Evolutionary conservation across 2,797 vertebrate genomes (phyloP).

Genomic region (Takifugu rubripes): DNA sequence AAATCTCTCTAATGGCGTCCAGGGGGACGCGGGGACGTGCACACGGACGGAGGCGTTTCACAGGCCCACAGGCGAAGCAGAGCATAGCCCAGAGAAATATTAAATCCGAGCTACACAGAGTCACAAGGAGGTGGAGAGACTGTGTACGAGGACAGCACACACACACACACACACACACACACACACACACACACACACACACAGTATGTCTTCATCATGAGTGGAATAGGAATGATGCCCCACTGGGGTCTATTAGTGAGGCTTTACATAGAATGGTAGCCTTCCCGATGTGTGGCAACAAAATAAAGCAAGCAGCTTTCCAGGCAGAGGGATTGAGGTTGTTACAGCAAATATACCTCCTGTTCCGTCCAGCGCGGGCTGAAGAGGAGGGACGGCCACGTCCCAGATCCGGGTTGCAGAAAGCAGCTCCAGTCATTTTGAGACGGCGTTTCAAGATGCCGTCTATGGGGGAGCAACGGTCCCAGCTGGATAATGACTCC

Average conservation of each 20-base stretch:
- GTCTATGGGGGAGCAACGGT: too few species aligned
- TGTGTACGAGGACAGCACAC: neutral
- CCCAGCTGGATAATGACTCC: too few species aligned
- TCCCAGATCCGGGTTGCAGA: too few species aligned
- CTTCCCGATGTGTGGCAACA: constrained; percentile 46
- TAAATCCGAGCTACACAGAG: constrained; percentile 40
- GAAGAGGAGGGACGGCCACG: too few species aligned
- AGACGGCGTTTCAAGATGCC: too few species aligned
- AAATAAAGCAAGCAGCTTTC: constrained; percentile 48
- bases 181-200: constrained; percentile 10
- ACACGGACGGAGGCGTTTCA: constrained; percentile 69
- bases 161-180: constrained; percentile 1
- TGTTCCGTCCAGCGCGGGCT: constrained; percentile 19
- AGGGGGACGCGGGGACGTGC: constrained; percentile 70
- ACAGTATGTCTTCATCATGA: constrained; percentile 76
- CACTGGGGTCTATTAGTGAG: constrained; percentile 81
- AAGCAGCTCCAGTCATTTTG: too few species aligned
- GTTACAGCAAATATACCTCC: constrained; percentile 32
- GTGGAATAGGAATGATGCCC: constrained; percentile 77
- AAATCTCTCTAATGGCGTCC: constrained; percentile 81
- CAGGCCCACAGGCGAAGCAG: constrained; percentile 69
- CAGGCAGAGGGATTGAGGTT: constrained; percentile 30
- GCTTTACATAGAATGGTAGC: constrained; percentile 71
- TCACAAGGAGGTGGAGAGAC: neutral
- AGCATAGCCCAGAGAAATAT: constrained; percentile 61